Base-by-base conservation (phyloP, 2,113 vertebrate species). In the Crotalus viridis region DNA sequence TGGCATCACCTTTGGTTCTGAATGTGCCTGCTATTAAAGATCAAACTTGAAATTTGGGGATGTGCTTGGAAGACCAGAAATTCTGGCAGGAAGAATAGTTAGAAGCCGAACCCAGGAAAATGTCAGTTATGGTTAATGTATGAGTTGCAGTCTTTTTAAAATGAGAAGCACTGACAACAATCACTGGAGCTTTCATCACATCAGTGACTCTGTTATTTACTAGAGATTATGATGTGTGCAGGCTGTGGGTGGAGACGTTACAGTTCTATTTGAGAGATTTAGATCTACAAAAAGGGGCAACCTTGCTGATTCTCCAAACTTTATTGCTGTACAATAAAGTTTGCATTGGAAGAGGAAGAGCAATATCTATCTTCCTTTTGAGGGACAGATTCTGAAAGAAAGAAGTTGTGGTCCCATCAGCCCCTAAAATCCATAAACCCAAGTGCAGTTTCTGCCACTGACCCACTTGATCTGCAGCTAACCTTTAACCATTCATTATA, bases 241-340 rank as follows among this genome's bases (percentile, higher is more conserved):
- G 92, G 89, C 87, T 91, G 74, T 92, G 89, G 59, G 93, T 90
- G 91, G 95, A 92, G 91, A 28, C 93, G 51, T 87, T 94, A 94
- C 95, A 96, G 95, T 94, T 96, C 95, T 96, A 95, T 96, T 95
- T 96, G 24, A 1, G 13, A 91, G 28, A 89, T 0, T 0, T 89
- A 91, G 52, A 0, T 21, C 91, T 93, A 1, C 4, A 89, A 51
- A 94, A 93, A 74, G 12, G 21, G 89, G 26, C 22, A 61, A 28
- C 9, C 24, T 51, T 55, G 28, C 46, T 22, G 26, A 43, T 93
- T 74, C 74, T 61, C 46, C 48, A 89, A 59, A 52, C 39, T 4
- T 46, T 46, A 46, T 46, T 46, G 74, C 57, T 61, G n/a, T 81
- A 57, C 88, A 81, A 56, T 4, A 56, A 85, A 12, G 10, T 10